These are phyloP conservation scores for Penaeus vannamei DNA, from an alignment of 1,140 invertebrate species.

Conservation along the genomic window DNA sequence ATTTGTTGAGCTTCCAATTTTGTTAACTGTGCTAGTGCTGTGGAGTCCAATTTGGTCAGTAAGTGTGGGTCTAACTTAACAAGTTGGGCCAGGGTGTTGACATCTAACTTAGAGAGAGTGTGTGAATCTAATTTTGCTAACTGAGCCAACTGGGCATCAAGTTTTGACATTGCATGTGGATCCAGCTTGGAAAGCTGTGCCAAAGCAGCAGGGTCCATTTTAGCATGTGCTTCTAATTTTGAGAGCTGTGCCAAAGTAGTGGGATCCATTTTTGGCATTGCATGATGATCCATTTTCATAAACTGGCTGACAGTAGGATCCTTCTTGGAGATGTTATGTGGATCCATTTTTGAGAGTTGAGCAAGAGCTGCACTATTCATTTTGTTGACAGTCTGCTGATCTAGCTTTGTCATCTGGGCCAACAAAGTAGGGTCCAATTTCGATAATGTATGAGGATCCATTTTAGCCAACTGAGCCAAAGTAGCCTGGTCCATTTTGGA, in stretches of 20 bases:
- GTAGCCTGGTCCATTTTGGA: slow-evolving; percentile 64
- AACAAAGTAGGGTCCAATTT: slow-evolving; percentile 59
- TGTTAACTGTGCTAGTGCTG: slow-evolving; percentile 64
- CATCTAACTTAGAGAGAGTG: slow-evolving; percentile 64
- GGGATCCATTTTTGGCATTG: slow-evolving; percentile 60
- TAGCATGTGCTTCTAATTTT: slow-evolving; percentile 63
- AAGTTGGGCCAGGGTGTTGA: slow-evolving; percentile 65
- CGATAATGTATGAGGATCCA: slow-evolving; percentile 59
- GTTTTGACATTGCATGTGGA: slow-evolving; percentile 63
- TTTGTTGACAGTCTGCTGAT: slow-evolving; percentile 59
- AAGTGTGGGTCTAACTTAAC: slow-evolving; percentile 66
- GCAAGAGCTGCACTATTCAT: slow-evolving; percentile 62
- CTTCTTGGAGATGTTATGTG: slow-evolving; percentile 58
- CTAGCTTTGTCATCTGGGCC: slow-evolving; percentile 61
- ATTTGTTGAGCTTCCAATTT: slow-evolving; percentile 67
- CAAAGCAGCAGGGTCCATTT: slow-evolving; percentile 60
- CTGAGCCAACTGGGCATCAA: slow-evolving; percentile 66
- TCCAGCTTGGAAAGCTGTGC: slow-evolving; percentile 67
- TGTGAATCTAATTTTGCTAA: slow-evolving; percentile 65
- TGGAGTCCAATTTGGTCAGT: slow-evolving; percentile 64
- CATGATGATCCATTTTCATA: slow-evolving; percentile 60
- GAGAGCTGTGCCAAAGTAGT: slow-evolving; percentile 60
- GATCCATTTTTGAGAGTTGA: slow-evolving; percentile 59
- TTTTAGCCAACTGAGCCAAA: slow-evolving; percentile 55
- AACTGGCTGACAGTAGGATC: slow-evolving; percentile 50